Conservation (phyloP, 2,797 vertebrate genomes). For the Orientallactaga sibirica region DNA sequence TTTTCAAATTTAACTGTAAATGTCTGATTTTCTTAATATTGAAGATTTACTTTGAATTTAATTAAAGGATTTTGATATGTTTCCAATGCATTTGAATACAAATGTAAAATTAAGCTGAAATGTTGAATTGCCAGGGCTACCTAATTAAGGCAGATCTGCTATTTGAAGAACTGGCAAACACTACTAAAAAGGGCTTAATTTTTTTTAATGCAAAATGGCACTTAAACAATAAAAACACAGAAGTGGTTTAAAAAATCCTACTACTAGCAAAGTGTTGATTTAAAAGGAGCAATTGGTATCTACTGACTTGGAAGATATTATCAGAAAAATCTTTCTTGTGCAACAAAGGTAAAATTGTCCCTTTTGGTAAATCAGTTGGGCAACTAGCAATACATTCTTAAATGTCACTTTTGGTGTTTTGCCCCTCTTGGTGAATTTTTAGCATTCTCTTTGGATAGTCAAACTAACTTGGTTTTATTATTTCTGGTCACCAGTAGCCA, state of each 20-base stretch:
- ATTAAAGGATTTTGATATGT: conserved; percentile 52
- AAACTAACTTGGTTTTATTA: conserved; percentile 3
- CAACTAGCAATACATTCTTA: conserved; percentile 13
- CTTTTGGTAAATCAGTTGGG: conserved; percentile 37
- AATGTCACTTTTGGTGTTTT: background rate
- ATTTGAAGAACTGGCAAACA: conserved; percentile 17
- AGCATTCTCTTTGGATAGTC: background rate
- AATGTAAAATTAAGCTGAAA: conserved; percentile 57
- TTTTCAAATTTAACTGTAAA: conserved; percentile 65
- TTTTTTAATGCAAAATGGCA: conserved; percentile 42
- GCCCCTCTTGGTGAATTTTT: background rate
- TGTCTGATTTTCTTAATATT: conserved; percentile 53
- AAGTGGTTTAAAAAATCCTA: background rate
- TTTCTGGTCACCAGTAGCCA: background rate
- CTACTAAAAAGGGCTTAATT: conserved; percentile 17
- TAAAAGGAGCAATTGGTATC: background rate
- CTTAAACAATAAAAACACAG: conserved; percentile 33
- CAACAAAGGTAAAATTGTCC: background rate
- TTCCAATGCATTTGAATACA: conserved; percentile 61
- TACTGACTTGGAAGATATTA: background rate
- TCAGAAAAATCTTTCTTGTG: conserved; percentile 35
- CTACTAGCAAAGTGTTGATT: conserved; percentile 6
- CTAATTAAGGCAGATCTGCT: conserved; percentile 50
- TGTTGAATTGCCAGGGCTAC: conserved; percentile 46
- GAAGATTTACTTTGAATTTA: conserved; percentile 63